Conservation (phyloP, 2,113 vertebrate genomes). For the Chunga burmeisteri region DNA sequence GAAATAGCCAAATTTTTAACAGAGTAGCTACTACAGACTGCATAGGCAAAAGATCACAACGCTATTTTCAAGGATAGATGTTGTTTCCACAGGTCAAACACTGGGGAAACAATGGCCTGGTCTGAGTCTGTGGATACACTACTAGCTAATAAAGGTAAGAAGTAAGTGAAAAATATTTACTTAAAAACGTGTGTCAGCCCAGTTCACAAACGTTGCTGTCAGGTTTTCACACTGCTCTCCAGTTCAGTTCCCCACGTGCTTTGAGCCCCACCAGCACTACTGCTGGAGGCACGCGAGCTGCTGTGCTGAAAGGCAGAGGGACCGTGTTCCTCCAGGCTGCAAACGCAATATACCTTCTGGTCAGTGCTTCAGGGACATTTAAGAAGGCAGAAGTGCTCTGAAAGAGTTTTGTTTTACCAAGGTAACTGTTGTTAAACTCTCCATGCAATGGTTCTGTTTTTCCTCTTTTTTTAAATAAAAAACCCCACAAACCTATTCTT, state of each 20-base stretch:
- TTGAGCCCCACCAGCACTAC: neutral
- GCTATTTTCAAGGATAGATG: conserved; percentile 94
- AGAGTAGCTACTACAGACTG: neutral
- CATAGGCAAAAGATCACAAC: conserved; percentile 80
- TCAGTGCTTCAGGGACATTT: neutral
- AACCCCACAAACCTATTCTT: neutral
- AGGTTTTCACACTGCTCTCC: neutral
- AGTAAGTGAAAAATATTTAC: neutral
- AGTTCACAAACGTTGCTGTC: neutral
- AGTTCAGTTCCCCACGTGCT: accelerated
- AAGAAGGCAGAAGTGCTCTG: neutral
- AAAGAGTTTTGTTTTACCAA: neutral
- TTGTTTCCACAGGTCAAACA: conserved; percentile 88
- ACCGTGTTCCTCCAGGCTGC: neutral
- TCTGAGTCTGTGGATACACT: conserved; percentile 90
- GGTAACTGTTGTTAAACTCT: neutral
- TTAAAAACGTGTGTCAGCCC: accelerated
- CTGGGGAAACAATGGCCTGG: conserved; percentile 80
- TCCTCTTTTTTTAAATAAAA: neutral
- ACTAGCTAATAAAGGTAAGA: conserved; percentile 89
- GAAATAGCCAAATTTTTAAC: neutral
- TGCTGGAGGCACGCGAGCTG: neutral
- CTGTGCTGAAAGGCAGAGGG: neutral
- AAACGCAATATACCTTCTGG: neutral
- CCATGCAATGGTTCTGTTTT: neutral